phyloP scores from a whole-genome alignment of 2,113 vertebrate species.

The Orientallactaga bullata region DNA sequence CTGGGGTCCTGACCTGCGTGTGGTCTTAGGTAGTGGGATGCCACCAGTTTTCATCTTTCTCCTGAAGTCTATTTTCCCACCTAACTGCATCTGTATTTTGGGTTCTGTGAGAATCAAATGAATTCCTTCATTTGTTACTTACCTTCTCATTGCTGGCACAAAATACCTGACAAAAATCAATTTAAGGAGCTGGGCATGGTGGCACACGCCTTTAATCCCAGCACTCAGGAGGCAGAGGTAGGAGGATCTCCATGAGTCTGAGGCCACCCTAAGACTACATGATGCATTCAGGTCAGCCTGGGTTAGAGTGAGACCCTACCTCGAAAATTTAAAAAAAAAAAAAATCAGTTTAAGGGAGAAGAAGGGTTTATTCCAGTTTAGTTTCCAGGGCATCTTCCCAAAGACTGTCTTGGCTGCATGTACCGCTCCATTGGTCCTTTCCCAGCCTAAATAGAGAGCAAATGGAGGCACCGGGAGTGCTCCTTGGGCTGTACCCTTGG shows the following conservation, averaged over 20 bases:
- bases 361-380: no score
- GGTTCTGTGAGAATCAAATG: neutral
- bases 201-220: no score
- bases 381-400: neutral
- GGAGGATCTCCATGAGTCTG: no score
- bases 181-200: no score
- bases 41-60: neutral
- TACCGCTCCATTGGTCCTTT: neutral
- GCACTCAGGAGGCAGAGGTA: no score
- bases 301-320: no score
- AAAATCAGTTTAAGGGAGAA: no score
- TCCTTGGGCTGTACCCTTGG: neutral
- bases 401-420: neutral
- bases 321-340: no score
- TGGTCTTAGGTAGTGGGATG: neutral
- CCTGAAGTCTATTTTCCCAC: neutral
- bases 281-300: no score
- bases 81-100: neutral
- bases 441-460: neutral
- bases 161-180: no score
- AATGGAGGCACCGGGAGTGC: slow-evolving; percentile 9
- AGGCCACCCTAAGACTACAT: no score
- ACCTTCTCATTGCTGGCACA: no score
- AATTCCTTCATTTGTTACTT: neutral
- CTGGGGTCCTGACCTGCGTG: neutral